These are phyloP conservation scores for Sinodicranocentrus sp. DNA, from an alignment of 2,888 invertebrate genomes.

Conservation along the genomic window DNA sequence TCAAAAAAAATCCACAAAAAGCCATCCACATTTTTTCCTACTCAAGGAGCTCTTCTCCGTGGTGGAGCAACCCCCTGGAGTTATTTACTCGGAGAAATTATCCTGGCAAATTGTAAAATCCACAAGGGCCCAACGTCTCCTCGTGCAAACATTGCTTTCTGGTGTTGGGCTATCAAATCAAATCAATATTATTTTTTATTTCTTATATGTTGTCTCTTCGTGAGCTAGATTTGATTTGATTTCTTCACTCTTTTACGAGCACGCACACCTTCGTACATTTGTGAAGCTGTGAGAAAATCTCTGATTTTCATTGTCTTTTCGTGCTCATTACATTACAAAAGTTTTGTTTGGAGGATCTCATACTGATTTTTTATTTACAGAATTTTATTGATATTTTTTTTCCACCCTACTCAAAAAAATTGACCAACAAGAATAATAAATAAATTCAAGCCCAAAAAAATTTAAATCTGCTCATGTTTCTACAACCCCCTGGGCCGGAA, in stretches of 20 bases:
- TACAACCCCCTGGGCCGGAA: background rate
- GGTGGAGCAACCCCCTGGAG: background rate
- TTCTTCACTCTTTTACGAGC: background rate
- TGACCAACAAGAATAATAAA: no score
- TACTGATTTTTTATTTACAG: no score
- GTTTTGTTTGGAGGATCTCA: no score
- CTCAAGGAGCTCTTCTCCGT: no score
- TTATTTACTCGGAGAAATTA: background rate
- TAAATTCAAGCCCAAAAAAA: no score
- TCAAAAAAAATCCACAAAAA: no score
- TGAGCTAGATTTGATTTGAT: background rate
- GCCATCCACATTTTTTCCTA: no score
- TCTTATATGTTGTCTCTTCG: background rate
- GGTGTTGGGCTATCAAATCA: background rate
- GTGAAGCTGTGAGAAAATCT: no score
- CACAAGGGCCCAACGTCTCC: background rate
- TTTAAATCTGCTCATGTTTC: no score
- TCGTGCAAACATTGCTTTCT: background rate
- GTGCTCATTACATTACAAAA: background rate
- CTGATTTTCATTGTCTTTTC: background rate
- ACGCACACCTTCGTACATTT: background rate
- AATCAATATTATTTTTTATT: background rate
- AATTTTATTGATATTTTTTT: no score
- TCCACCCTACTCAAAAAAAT: no score
- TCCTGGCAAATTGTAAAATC: background rate